phyloP scores from a whole-genome alignment of 2,797 vertebrate species.

The Limosa lapponica region DNA sequence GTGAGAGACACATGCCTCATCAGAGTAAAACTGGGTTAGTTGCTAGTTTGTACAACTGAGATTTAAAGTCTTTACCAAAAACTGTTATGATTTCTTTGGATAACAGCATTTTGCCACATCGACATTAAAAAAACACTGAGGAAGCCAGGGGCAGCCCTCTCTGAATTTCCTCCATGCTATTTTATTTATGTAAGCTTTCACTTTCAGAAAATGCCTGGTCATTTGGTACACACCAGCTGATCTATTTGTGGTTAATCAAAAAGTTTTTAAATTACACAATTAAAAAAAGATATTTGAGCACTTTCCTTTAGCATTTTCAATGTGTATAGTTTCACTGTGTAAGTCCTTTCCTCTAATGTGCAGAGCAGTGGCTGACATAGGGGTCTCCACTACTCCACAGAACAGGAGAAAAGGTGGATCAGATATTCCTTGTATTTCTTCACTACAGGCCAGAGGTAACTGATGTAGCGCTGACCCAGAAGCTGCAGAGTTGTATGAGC shows the following conservation, averaged over 20 bases:
- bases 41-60: neutral
- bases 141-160: neutral
- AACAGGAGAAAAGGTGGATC: neutral
- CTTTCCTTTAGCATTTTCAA: neutral
- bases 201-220: neutral
- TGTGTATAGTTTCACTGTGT: neutral
- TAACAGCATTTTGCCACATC: neutral
- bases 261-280: neutral
- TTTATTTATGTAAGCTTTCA: neutral
- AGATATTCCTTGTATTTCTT: neutral
- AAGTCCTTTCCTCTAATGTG: neutral
- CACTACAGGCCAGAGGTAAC: neutral
- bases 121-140: neutral
- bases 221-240: neutral
- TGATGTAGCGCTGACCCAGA: neutral
- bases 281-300: neutral
- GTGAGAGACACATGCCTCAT: accelerated
- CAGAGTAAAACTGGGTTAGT: neutral
- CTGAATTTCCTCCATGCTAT: neutral
- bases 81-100: neutral
- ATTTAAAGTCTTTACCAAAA: neutral
- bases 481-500: neutral
- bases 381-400: neutral
- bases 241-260: neutral
- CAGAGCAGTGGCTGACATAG: neutral